Conservation (phyloP, 2,797 vertebrate genomes). For the Lutjanus argentimaculatus region DNA sequence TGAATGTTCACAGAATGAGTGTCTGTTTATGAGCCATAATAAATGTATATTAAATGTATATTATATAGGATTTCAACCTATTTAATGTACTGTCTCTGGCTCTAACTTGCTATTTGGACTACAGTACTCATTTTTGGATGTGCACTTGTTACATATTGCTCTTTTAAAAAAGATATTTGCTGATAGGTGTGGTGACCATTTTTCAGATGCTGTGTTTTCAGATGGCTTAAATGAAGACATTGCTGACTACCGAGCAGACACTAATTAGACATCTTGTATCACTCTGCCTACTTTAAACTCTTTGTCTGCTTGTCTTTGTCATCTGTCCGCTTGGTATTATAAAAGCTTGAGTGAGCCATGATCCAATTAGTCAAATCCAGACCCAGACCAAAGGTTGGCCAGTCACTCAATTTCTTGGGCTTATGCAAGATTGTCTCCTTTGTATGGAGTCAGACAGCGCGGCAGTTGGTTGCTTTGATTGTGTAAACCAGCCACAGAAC, state of each 20-base stretch:
- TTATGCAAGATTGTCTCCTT: conserved; percentile 36
- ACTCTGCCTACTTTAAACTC: conserved; percentile 35
- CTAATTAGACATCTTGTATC: conserved; percentile 43
- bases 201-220: not conserved
- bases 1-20: too few species aligned
- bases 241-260: not conserved
- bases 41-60: too few species aligned
- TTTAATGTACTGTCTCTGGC: too few species aligned
- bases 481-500: conserved; percentile 2
- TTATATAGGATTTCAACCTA: too few species aligned
- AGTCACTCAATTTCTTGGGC: conserved; percentile 23
- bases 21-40: too few species aligned
- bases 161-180: too few species aligned
- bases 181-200: not conserved
- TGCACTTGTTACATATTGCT: too few species aligned
- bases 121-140: too few species aligned
- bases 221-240: not conserved
- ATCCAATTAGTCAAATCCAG: conserved; percentile 75
- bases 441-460: not conserved
- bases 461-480: conserved; percentile 1
- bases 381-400: conserved; percentile 41
- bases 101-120: too few species aligned
- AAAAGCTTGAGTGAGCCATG: conserved; percentile 60
- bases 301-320: conserved; percentile 44
- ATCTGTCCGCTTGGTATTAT: conserved; percentile 62